phyloP scores from a whole-genome alignment of 2,113 vertebrate species.

The Trematocara zebra region DNA sequence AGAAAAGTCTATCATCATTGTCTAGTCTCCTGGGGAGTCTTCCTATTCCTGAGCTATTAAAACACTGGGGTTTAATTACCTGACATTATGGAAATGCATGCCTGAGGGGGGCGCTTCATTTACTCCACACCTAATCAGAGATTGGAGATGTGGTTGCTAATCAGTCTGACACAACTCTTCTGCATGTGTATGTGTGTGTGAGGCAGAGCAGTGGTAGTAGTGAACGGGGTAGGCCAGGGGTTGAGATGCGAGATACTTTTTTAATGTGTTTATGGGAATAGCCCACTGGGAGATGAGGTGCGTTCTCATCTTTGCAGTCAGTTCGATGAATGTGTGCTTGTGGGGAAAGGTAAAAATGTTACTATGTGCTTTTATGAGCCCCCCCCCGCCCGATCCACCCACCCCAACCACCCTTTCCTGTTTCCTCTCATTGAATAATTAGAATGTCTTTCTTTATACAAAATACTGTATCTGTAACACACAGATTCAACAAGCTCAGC shows the following conservation, averaged over 20 bases:
- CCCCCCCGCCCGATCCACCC: not conserved
- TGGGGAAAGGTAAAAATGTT: not conserved
- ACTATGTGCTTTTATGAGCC: constrained; percentile 37
- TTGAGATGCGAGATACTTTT: constrained; percentile 10
- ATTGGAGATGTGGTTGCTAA: constrained; percentile 61
- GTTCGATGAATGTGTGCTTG: constrained; percentile 22
- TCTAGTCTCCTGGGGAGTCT: constrained; percentile 51
- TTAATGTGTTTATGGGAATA: constrained; percentile 17
- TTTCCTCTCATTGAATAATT: constrained; percentile 36
- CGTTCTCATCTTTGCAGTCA: constrained; percentile 1
- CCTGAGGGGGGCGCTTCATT: constrained; percentile 67
- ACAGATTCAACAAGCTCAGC: constrained; percentile 21
- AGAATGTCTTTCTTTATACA: constrained; percentile 4
- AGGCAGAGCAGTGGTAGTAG: not conserved
- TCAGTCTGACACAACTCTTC: constrained; percentile 58
- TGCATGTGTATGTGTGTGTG: not conserved
- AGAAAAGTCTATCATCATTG: constrained; percentile 41
- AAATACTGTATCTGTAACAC: constrained; percentile 33
- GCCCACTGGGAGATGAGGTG: constrained; percentile 17
- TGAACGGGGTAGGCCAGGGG: not conserved
- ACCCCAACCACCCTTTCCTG: not conserved
- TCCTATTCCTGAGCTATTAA: constrained; percentile 64
- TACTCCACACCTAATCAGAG: constrained; percentile 68
- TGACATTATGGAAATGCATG: constrained; percentile 73
- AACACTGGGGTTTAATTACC: constrained; percentile 71